phyloP scores from a whole-genome alignment of 2,888 invertebrate species.

The Zaprionus bogoriensis region DNA sequence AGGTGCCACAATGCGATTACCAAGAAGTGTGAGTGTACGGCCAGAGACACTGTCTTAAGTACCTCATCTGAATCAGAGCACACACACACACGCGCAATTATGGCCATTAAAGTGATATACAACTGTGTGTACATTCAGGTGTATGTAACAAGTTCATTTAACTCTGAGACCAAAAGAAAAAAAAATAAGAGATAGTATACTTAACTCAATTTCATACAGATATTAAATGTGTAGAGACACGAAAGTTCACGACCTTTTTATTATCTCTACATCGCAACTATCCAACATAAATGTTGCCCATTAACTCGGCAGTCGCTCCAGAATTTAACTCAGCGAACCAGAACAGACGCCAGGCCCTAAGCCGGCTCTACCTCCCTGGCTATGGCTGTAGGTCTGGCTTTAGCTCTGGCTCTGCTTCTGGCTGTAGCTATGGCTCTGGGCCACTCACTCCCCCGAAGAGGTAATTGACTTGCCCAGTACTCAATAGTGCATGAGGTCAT shows the following conservation, averaged over 20 bases:
- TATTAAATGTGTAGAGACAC: constrained; percentile 47
- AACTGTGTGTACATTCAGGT: neutral
- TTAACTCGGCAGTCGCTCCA: constrained; percentile 58
- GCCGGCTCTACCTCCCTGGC: neutral
- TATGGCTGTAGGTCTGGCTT: neutral
- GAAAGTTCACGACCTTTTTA: constrained; percentile 69
- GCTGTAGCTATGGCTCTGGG: neutral
- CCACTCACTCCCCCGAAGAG: constrained; percentile 32
- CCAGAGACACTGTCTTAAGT: neutral
- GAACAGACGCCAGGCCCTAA: constrained; percentile 37
- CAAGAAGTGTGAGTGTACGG: neutral
- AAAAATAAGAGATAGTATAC: constrained; percentile 14
- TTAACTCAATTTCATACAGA: constrained; percentile 12
- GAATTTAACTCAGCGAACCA: constrained; percentile 55
- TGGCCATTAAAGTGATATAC: constrained; percentile 3
- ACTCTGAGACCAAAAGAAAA: neutral
- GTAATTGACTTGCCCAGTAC: constrained; percentile 37
- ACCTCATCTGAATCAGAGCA: neutral
- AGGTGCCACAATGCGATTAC: neutral
- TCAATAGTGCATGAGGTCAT: constrained; percentile 56
- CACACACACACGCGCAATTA: neutral
- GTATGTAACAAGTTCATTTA: constrained; percentile 25
- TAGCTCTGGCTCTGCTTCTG: neutral
- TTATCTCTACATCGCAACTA: constrained; percentile 42
- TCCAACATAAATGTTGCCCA: constrained; percentile 61